Percentiles rank a stretch among this genome's conserved stretches.
Conservation (phyloP, 1,140 invertebrate species). For the Anthonomus grandis region DNA sequence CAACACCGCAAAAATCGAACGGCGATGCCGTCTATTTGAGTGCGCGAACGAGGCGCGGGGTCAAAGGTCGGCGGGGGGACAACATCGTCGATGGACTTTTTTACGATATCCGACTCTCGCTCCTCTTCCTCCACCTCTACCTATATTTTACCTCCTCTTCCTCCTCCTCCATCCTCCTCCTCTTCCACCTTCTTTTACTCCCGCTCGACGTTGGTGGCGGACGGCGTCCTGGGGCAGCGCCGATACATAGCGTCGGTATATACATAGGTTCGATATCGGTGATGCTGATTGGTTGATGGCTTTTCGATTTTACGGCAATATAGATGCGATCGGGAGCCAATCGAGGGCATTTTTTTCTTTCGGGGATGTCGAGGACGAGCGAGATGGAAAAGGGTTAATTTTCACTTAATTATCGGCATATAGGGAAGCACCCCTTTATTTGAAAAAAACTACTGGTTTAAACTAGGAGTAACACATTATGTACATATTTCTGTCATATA, state of each 20-base stretch:
- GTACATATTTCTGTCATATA: no score
- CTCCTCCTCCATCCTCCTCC: no score
- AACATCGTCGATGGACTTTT: constrained; percentile 36
- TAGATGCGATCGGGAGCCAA: constrained; percentile 10
- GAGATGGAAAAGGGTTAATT: no score
- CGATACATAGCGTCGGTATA: constrained; percentile 24
- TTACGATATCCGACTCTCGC: constrained; percentile 36
- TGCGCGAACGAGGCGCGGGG: constrained; percentile 33
- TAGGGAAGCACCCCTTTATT: no score
- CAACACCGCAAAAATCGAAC: constrained; percentile 43
- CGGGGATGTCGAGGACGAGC: no score
- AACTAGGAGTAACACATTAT: no score
- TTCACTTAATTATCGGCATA: no score
- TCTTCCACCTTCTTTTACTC: no score
- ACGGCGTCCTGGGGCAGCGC: background rate
- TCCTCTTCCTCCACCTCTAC: no score
- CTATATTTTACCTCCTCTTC: no score
- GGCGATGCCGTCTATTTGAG: constrained; percentile 38
- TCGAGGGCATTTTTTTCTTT: constrained; percentile 4
- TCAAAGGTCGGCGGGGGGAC: constrained; percentile 16
- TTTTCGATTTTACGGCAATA: constrained; percentile 23
- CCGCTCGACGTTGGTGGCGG: constrained; percentile 2
- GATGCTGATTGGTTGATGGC: constrained; percentile 26
- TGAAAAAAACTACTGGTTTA: no score
- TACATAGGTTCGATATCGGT: constrained; percentile 19